Evolutionary conservation across 1,140 invertebrate species (phyloP).

Genomic region (Lepidurus arcticus): DNA sequence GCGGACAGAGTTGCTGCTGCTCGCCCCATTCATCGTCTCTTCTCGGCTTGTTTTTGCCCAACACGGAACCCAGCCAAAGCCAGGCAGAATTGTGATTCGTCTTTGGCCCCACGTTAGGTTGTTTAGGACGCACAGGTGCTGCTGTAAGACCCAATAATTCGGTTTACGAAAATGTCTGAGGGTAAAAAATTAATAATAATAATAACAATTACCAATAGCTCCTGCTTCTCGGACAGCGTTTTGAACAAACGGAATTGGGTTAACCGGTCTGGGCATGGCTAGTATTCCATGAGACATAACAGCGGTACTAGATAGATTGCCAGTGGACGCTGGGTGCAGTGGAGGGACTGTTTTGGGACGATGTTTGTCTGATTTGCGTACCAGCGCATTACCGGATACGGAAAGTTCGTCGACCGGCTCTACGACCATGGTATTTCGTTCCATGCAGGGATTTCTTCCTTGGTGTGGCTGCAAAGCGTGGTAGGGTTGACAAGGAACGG

Average conservation of each 20-base stretch:
- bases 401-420: slow-evolving; percentile 54
- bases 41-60: background rate
- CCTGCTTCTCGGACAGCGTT: slow-evolving; percentile 58
- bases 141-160: background rate
- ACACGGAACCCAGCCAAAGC: background rate
- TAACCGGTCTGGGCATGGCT: slow-evolving; percentile 45
- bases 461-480: slow-evolving; percentile 68
- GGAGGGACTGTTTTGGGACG: slow-evolving; percentile 44
- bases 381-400: slow-evolving; percentile 56
- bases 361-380: slow-evolving; percentile 61
- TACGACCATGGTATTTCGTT: slow-evolving; percentile 65
- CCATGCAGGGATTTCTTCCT: slow-evolving; percentile 80
- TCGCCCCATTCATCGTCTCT: slow-evolving; percentile 21
- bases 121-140: background rate
- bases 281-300: slow-evolving; percentile 44
- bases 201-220: background rate
- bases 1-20: slow-evolving; percentile 24
- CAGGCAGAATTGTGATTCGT: slow-evolving; percentile 4
- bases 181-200: background rate
- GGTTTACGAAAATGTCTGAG: background rate
- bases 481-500: slow-evolving; percentile 38
- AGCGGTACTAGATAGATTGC: slow-evolving; percentile 41
- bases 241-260: slow-evolving; percentile 66
- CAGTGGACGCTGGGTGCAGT: slow-evolving; percentile 45
- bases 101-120: background rate